Evolutionary conservation across 2,888 invertebrate genomes (phyloP).

Genomic region (Andrena marginata): DNA sequence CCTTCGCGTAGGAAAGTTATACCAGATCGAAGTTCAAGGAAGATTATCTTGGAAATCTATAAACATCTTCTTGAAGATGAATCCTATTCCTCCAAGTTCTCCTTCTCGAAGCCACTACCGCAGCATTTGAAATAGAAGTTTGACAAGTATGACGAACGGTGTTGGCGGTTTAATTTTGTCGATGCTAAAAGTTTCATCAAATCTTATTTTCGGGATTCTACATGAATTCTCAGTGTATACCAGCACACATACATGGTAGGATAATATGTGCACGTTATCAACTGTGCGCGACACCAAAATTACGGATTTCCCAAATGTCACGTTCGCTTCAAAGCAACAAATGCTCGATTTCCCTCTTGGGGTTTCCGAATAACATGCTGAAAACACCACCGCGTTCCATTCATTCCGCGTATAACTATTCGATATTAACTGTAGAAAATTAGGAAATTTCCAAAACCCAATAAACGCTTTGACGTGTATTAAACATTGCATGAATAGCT

Average conservation of each 20-base stretch:
- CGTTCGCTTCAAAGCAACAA: slow-evolving; percentile 69
- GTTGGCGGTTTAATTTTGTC: not conserved
- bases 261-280: not conserved
- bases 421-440: slow-evolving; percentile 34
- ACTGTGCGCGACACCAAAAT: slow-evolving; percentile 51
- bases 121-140: slow-evolving; percentile 24
- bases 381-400: slow-evolving; percentile 24
- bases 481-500: not conserved
- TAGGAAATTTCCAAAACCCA: slow-evolving; percentile 16
- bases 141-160: not conserved
- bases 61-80: slow-evolving; percentile 73
- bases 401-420: slow-evolving; percentile 14
- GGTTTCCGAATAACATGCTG: slow-evolving; percentile 25
- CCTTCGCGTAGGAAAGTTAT: slow-evolving; percentile 74
- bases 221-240: slow-evolving; percentile 51
- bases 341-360: slow-evolving; percentile 43
- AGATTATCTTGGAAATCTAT: slow-evolving; percentile 64
- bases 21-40: slow-evolving; percentile 62
- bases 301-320: slow-evolving; percentile 67
- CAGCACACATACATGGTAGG: slow-evolving; percentile 47
- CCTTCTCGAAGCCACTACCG: slow-evolving; percentile 3
- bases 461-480: slow-evolving; percentile 10
- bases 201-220: slow-evolving; percentile 3
- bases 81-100: slow-evolving; percentile 39
- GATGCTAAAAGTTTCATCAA: not conserved